These are phyloP conservation scores for Cerastis rubricosa DNA, from an alignment of 2,888 invertebrate genomes.

Conservation along the genomic window DNA sequence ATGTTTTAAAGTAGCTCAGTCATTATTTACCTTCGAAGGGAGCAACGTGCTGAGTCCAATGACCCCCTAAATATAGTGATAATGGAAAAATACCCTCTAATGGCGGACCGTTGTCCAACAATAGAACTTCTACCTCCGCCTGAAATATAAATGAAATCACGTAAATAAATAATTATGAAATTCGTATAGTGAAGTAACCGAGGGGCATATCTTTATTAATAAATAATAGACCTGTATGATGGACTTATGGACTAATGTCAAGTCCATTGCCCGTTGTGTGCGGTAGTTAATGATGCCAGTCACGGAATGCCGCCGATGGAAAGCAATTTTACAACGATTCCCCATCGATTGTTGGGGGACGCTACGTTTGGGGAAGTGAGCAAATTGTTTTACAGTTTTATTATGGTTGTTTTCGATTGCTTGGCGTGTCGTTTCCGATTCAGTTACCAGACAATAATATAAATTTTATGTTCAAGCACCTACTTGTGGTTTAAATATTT, in stretches of 20 bases:
- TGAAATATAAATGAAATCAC: slow-evolving; percentile 62
- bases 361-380: slow-evolving; percentile 48
- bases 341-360: slow-evolving; percentile 64
- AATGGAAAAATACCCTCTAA: slow-evolving; percentile 61
- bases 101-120: slow-evolving; percentile 49
- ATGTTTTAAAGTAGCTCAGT: slow-evolving; percentile 35
- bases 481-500: not conserved
- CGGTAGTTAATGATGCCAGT: slow-evolving; percentile 70
- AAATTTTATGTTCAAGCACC: not conserved
- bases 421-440: slow-evolving; percentile 36
- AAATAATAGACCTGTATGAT: slow-evolving; percentile 56
- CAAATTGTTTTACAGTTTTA: slow-evolving; percentile 65
- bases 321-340: slow-evolving; percentile 64
- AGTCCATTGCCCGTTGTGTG: slow-evolving; percentile 49
- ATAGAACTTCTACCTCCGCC: slow-evolving; percentile 38
- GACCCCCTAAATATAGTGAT: slow-evolving; percentile 43
- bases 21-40: slow-evolving; percentile 34
- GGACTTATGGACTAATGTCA: slow-evolving; percentile 35
- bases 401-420: slow-evolving; percentile 36
- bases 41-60: slow-evolving; percentile 22
- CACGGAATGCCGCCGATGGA: slow-evolving; percentile 72
- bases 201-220: slow-evolving; percentile 58
- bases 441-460: slow-evolving; percentile 20
- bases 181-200: slow-evolving; percentile 44
- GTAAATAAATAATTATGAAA: slow-evolving; percentile 62